Percentiles rank a stretch among this genome's conserved stretches.
Evolutionary conservation across 2,113 vertebrate genomes (phyloP).

Genomic region (Psittacara wagleri): DNA sequence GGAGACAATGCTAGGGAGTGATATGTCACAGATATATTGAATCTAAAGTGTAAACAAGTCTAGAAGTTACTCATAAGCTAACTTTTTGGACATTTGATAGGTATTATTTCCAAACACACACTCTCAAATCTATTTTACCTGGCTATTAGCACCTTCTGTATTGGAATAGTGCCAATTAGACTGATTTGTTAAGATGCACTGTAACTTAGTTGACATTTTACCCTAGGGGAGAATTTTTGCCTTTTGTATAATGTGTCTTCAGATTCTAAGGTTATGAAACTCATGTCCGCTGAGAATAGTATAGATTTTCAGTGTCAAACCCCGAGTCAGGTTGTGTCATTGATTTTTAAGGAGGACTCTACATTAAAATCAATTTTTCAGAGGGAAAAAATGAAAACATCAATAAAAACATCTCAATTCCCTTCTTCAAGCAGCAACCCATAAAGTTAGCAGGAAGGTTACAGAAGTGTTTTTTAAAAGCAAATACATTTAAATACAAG

Average conservation of each 20-base stretch:
- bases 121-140: background rate
- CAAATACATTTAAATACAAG: background rate
- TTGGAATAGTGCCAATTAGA: background rate
- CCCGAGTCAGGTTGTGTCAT: background rate
- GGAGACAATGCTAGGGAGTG: background rate
- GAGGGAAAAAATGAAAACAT: constrained; percentile 16
- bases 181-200: background rate
- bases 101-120: background rate
- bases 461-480: background rate
- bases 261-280: background rate
- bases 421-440: background rate
- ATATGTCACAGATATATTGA: background rate
- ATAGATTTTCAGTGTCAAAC: constrained; percentile 36
- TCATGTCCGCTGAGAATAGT: background rate
- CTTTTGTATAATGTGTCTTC: background rate
- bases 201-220: background rate
- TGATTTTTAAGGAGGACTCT: constrained; percentile 50
- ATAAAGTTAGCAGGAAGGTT: background rate
- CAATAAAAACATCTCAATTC: constrained; percentile 21
- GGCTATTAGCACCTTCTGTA: background rate
- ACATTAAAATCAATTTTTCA: constrained; percentile 43
- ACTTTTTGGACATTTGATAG: background rate
- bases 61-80: background rate
- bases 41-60: background rate
- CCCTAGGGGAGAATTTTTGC: background rate